A percentile compares a stretch with the other conserved stretches of the same genome.
phyloP scores from a whole-genome alignment of 2,113 vertebrate species.

The Nothoprocta pentlandii region DNA sequence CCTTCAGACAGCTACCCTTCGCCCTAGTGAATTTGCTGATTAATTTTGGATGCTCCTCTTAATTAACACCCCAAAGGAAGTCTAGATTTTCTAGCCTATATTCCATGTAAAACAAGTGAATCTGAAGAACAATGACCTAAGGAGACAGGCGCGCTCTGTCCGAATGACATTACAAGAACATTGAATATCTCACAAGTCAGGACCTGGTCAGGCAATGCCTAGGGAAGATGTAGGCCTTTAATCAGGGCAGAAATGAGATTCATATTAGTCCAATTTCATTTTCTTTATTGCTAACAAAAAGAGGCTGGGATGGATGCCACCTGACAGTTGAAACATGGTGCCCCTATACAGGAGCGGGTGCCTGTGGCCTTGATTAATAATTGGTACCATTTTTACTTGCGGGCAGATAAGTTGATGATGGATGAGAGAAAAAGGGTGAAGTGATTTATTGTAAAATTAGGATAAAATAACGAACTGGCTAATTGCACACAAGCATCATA shows the following conservation, averaged over 20 bases:
- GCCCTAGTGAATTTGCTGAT: slow-evolving; percentile 98
- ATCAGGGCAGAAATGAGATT: slow-evolving; percentile 91
- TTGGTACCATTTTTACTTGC: slow-evolving; percentile 90
- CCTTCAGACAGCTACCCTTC: slow-evolving; percentile 98
- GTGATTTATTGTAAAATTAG: slow-evolving; percentile 85
- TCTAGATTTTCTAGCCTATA: slow-evolving; percentile 89
- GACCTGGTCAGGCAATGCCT: slow-evolving; percentile 90
- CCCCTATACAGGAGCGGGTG: slow-evolving; percentile 76
- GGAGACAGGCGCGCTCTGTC: slow-evolving; percentile 89
- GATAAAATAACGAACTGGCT: slow-evolving; percentile 76
- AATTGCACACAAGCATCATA: slow-evolving; percentile 69
- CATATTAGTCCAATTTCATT: slow-evolving; percentile 96
- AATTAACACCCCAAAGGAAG: slow-evolving; percentile 99
- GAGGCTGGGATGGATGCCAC: slow-evolving; percentile 88
- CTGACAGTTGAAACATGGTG: slow-evolving; percentile 92
- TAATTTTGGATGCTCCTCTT: slow-evolving; percentile 98
- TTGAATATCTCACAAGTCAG: slow-evolving; percentile 85
- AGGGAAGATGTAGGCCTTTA: slow-evolving; percentile 92
- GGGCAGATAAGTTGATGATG: slow-evolving; percentile 89
- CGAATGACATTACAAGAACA: slow-evolving; percentile 92
- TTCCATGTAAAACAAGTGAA: slow-evolving; percentile 86
- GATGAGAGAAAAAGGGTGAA: slow-evolving; percentile 86
- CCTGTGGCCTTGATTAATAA: slow-evolving; percentile 89
- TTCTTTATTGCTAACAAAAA: slow-evolving; percentile 87
- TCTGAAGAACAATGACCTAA: slow-evolving; percentile 93